Percentiles rank a stretch among this genome's conserved stretches.
These are phyloP conservation scores for Sinocyclocheilus rhinocerous DNA, from an alignment of 2,113 vertebrate genomes.

Conservation along the genomic window DNA sequence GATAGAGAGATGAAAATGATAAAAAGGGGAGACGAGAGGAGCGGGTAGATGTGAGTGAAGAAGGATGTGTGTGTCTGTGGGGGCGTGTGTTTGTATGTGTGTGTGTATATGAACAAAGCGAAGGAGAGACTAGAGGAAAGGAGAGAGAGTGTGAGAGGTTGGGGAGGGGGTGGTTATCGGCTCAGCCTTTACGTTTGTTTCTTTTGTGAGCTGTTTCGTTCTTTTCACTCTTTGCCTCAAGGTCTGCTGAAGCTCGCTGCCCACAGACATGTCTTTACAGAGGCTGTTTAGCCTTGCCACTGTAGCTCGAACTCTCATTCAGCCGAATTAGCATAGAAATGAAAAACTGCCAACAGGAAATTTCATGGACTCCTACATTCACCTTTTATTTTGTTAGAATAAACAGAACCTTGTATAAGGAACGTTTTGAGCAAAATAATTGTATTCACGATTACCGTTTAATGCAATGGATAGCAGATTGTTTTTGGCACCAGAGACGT, in stretches of 20 bases:
- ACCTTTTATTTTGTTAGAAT: conserved; percentile 26
- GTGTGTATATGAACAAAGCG: conserved; percentile 42
- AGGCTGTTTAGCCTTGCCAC: conserved; percentile 27
- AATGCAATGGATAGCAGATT: background rate
- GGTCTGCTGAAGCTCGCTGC: conserved; percentile 42
- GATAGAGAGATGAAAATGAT: conserved; percentile 41
- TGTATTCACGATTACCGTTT: background rate
- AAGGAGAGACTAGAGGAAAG: conserved; percentile 18
- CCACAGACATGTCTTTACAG: conserved; percentile 37
- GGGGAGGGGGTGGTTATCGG: conserved; percentile 41
- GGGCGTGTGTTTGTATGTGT: conserved; percentile 42
- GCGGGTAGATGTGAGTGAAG: background rate
- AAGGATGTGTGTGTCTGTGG: conserved; percentile 33
- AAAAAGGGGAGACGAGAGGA: conserved; percentile 43
- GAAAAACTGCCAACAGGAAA: conserved; percentile 27
- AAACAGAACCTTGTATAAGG: background rate
- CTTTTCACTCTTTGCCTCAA: conserved; percentile 48
- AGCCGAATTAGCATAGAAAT: conserved; percentile 48
- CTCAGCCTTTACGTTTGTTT: conserved; percentile 55
- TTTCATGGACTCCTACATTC: conserved; percentile 18
- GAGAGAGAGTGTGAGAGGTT: background rate
- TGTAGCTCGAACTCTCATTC: conserved; percentile 11
- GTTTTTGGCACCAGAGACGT: background rate
- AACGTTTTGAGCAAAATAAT: background rate
- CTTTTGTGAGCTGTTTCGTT: conserved; percentile 53